These are phyloP conservation scores for Arrhamphus sclerolepis DNA, from an alignment of 2,797 vertebrate genomes.

Conservation along the genomic window DNA sequence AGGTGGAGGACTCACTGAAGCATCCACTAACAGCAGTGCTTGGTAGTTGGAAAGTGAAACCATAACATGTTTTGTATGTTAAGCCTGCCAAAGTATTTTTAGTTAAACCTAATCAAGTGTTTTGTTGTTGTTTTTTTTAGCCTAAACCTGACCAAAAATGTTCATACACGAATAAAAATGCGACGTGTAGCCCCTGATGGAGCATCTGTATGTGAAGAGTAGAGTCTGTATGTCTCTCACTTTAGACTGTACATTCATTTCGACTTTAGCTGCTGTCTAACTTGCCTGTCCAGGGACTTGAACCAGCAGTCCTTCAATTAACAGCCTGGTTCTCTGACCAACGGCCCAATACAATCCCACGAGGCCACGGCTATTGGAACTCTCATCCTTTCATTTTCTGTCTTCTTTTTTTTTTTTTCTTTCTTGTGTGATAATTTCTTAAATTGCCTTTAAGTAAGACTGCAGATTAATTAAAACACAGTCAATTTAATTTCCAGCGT, in stretches of 20 bases:
- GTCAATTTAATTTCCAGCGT: constrained; percentile 79
- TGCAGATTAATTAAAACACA: constrained; percentile 84
- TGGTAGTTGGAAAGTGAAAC: too few relatives aligned
- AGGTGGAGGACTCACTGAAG: too few relatives aligned
- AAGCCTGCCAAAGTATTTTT: too few relatives aligned
- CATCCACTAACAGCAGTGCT: too few relatives aligned
- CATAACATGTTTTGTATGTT: too few relatives aligned
- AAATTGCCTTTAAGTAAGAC: constrained; percentile 84
- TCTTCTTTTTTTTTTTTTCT: constrained; percentile 20
- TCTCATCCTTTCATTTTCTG: constrained; percentile 65
- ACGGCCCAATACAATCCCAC: constrained; percentile 45
- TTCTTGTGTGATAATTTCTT: constrained; percentile 76
- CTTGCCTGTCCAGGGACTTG: constrained; percentile 66
- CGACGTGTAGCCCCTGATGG: neutral
- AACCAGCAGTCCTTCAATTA: constrained; percentile 77
- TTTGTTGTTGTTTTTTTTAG: too few relatives aligned
- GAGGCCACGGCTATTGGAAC: constrained; percentile 46
- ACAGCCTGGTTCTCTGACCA: constrained; percentile 45
- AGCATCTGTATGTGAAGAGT: neutral
- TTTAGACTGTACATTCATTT: constrained; percentile 12
- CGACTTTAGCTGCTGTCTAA: constrained; percentile 23
- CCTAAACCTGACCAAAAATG: too few relatives aligned
- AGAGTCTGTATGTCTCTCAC: neutral
- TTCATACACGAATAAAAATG: neutral
- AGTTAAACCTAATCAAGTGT: too few relatives aligned